A percentile compares a stretch with the other conserved stretches of the same genome.
phyloP scores from a whole-genome alignment of 2,888 invertebrate genomes.

The Eumerus sabulonum region DNA sequence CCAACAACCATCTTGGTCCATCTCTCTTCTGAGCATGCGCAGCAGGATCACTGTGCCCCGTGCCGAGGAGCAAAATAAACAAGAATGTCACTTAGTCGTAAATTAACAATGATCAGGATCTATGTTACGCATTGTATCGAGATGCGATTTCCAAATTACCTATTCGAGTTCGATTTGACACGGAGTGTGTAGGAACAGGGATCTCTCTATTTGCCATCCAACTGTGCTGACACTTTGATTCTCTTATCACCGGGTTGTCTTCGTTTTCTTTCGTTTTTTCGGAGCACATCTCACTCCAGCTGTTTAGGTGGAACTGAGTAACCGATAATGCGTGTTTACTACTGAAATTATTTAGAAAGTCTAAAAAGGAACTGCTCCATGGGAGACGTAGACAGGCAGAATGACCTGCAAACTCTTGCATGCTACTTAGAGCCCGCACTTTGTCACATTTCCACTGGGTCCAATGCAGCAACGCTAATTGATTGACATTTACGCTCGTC shows the following conservation, averaged over 20 bases:
- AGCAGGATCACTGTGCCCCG: constrained; percentile 45
- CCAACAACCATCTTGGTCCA: no score
- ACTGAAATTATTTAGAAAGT: constrained; percentile 65
- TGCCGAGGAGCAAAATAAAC: constrained; percentile 57
- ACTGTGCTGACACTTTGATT: constrained; percentile 57
- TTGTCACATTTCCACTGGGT: no score
- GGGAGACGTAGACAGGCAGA: neutral
- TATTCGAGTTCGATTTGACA: constrained; percentile 64
- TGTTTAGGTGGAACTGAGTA: constrained; percentile 47
- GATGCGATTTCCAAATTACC: constrained; percentile 54
- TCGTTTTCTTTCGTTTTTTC: constrained; percentile 50
- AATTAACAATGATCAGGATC: constrained; percentile 56
- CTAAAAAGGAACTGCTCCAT: constrained; percentile 3
- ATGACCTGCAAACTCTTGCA: no score
- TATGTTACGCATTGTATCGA: constrained; percentile 63
- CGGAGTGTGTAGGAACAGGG: constrained; percentile 23
- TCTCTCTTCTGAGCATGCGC: no score
- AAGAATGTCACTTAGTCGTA: constrained; percentile 62
- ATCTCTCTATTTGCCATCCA: constrained; percentile 39
- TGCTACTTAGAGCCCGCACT: no score
- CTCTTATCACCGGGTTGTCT: constrained; percentile 46
- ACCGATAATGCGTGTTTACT: constrained; percentile 68
- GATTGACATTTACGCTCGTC: neutral
- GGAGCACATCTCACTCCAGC: constrained; percentile 47
- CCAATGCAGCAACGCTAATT: no score